Percentiles rank a stretch among this genome's conserved stretches.
Evolutionary conservation across 2,797 vertebrate species (phyloP).

Genomic region (Tympanoctomys barrerae): DNA sequence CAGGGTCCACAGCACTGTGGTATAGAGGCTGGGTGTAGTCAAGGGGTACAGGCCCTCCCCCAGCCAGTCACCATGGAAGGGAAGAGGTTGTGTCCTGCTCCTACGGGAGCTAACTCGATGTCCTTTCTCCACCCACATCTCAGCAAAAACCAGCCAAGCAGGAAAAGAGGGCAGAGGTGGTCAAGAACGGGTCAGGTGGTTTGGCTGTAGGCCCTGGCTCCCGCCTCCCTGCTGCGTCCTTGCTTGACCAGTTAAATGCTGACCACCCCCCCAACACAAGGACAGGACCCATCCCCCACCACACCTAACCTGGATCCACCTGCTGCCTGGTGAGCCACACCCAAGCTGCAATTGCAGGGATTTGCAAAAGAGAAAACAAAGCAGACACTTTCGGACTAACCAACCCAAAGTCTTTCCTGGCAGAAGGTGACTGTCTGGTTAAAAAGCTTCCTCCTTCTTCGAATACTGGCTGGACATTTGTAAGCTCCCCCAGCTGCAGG

Average conservation of each 20-base stretch:
- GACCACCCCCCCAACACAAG: background rate
- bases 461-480: background rate
- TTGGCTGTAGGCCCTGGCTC: background rate
- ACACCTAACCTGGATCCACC: background rate
- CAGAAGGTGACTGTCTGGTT: background rate
- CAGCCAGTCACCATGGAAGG: fast-evolving
- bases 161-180: background rate
- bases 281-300: background rate
- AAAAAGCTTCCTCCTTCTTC: constrained; percentile 42
- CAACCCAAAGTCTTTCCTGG: background rate
- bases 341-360: background rate
- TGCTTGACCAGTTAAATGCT: background rate
- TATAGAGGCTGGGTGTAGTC: fast-evolving
- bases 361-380: constrained; percentile 76
- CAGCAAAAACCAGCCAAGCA: background rate
- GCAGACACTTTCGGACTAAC: background rate
- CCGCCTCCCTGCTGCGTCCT: background rate
- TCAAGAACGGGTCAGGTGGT: background rate
- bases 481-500: background rate
- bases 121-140: background rate
- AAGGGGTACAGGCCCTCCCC: background rate
- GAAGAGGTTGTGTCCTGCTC: background rate
- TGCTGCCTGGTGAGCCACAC: background rate
- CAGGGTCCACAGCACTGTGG: background rate
- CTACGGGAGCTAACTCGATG: fast-evolving